Evolutionary conservation across 2,797 vertebrate genomes (phyloP), one percentile per base, ranked within the genome.

Genomic region (Tenualosa thibaudeaui): DNA sequence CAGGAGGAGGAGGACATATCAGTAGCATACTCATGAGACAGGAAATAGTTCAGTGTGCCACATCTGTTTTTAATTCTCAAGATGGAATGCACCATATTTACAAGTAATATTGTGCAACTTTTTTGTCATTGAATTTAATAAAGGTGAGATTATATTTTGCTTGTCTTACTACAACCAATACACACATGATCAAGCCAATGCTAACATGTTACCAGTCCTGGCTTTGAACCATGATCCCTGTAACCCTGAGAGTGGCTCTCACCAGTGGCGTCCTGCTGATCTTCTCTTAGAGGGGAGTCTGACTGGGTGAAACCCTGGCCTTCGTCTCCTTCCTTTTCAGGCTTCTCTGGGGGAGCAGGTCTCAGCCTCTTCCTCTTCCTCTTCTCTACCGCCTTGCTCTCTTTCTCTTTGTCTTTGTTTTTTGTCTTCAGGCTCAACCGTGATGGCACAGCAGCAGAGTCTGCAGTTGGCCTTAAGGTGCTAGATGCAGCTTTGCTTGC

Each of bases 241-340:
- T 19, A 22, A 7, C 50, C 50, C 10, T 51, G 7, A 56, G 22
- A 62, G 58, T 37, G 71, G 82, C 2, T 0, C 1, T 90, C 90
- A 46, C 85, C 86, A 26, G 88, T 83, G 4, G 81, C 88, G 83
- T 86, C 90, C n/a, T 17, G 10, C 46, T 86, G 62, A 40, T 78
- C 54, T 10, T 40, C 6, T 62, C 22, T 24, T 2, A n/a, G 22
- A 60, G 56, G 22, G 0, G 22, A 60, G 56, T n/a, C 19, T n/a
- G 19, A 22, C 6, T 60, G 56, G 7, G 56, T 22, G 19, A n/a
- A 5, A 22, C 22, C 17, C 54, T 56, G 54, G 13, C 37, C 56
- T 84, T 85, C n/a, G 4, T 56, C 22, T 3, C 85, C 84, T 90
- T 83, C 0, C 49, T 15, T 13, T 86, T 84, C 85, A 22, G 5